Evolutionary conservation across 1,140 invertebrate genomes (phyloP), one percentile per base, ranked within the genome.

Genomic region (Phthorimaea operculella): DNA sequence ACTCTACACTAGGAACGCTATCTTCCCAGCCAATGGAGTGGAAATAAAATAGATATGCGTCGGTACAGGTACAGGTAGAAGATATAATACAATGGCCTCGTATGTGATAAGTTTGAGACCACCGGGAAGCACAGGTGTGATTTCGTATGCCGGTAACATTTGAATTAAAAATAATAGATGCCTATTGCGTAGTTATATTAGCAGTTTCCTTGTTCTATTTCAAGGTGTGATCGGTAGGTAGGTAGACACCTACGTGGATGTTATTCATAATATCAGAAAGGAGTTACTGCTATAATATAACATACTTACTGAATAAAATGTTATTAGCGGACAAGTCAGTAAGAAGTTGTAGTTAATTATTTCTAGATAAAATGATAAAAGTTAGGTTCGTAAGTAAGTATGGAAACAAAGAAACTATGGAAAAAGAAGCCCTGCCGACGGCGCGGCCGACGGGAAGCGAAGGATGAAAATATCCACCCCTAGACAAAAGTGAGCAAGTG

Each of bases 391-490:
- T n/a, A n/a, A n/a, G 66, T 63, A 58, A 67, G 65, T 60, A 65
- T 66, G 58, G 64, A 70, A 67, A 65, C 65, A 16, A 47, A 15
- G 44, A 47, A 45, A 45, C 5, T 11, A 34, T 39, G 66, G 59
- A 63, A 63, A 65, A 69, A 73, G 70, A 69, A 62, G 70, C 60
- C 54, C 33, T 34, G 57, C 60, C 62, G 63, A 57, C 72, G 74
- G 69, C 78, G 72, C 68, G 70, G 63, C 63, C 64, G 59, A 59
- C 68, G 55, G 59, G 53, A 64, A 66, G 65, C 64, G 61, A 52
- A 64, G 66, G 66, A 66, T 76, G 61, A 66, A 76, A 78, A 78
- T 80, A 80, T 61, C 72, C 65, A 60, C 60, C 55, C 68, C 54
- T 59, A 45, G 42, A 8, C 6, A 45, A 11, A 34, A 11, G 42